phyloP scores from a whole-genome alignment of 2,888 invertebrate species.

The Electrophaes corylata region DNA sequence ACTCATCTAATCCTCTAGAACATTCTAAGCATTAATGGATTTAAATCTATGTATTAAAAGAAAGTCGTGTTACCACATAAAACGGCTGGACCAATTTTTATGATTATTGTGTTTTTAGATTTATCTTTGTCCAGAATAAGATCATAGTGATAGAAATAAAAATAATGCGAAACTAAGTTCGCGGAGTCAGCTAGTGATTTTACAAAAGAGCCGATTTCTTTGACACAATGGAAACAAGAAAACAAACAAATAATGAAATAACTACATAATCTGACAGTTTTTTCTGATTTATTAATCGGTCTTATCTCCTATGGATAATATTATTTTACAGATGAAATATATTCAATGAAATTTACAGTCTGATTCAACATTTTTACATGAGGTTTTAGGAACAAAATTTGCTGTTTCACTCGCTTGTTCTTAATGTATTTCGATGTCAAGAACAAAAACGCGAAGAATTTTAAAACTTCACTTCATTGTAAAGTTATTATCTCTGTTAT shows the following conservation, averaged over 20 bases:
- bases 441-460: constrained; percentile 17
- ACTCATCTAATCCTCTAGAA: too few relatives aligned
- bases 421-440: constrained; percentile 10
- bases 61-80: too few relatives aligned
- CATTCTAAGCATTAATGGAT: too few relatives aligned
- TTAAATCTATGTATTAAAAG: too few relatives aligned
- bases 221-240: neutral
- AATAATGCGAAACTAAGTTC: too few relatives aligned
- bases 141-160: too few relatives aligned
- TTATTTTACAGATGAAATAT: neutral
- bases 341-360: neutral
- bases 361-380: neutral
- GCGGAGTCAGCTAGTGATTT: too few relatives aligned
- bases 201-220: too few relatives aligned
- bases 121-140: too few relatives aligned
- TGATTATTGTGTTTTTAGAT: too few relatives aligned
- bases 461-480: constrained; percentile 18
- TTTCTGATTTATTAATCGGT: constrained; percentile 3
- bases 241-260: neutral
- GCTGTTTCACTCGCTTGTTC: neutral
- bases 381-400: neutral
- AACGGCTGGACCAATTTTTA: too few relatives aligned
- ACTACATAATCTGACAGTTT: neutral
- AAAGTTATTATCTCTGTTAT: constrained; percentile 14
- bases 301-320: constrained; percentile 15